These are phyloP conservation scores for Babyrousa celebensis DNA, from an alignment of 2,797 vertebrate species.

Conservation along the genomic window DNA sequence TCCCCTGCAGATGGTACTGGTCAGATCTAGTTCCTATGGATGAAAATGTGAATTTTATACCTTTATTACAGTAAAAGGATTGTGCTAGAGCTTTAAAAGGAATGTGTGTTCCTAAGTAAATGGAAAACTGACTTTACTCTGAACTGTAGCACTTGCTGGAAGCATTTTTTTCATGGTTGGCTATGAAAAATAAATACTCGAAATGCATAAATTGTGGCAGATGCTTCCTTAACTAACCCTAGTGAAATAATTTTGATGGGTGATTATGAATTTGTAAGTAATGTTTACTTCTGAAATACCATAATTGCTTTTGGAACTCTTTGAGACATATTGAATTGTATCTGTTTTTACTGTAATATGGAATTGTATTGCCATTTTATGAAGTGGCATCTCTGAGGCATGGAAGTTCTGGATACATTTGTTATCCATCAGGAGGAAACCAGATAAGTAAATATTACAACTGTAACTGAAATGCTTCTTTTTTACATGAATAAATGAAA, in stretches of 20 bases:
- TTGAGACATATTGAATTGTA: constrained; percentile 82
- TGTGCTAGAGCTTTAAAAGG: constrained; percentile 18
- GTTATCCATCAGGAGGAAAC: constrained; percentile 87
- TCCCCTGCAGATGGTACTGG: constrained; percentile 14
- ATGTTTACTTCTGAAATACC: constrained; percentile 86
- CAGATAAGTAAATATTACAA: constrained; percentile 84
- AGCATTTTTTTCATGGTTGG: constrained; percentile 32
- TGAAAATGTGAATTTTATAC: constrained; percentile 79
- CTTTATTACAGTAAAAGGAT: constrained; percentile 61
- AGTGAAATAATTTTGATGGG: constrained; percentile 83
- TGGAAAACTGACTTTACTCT: constrained; percentile 62
- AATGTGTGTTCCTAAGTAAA: constrained; percentile 44
- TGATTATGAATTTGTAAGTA: constrained; percentile 83
- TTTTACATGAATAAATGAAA: constrained; percentile 86
- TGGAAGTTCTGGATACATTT: constrained; percentile 85
- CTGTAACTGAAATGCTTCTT: constrained; percentile 82
- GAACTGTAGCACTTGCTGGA: constrained; percentile 62
- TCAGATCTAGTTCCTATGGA: constrained; percentile 54
- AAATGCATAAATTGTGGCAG: constrained; percentile 74
- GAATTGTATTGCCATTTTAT: constrained; percentile 85
- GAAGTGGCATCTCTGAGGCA: constrained; percentile 82
- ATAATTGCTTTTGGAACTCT: constrained; percentile 85
- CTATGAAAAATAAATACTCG: constrained; percentile 78
- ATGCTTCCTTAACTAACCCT: constrained; percentile 80
- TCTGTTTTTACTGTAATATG: constrained; percentile 86